Evolutionary conservation across 2,888 invertebrate genomes (phyloP).

Genomic region (Harpagoxenus sublaevis): DNA sequence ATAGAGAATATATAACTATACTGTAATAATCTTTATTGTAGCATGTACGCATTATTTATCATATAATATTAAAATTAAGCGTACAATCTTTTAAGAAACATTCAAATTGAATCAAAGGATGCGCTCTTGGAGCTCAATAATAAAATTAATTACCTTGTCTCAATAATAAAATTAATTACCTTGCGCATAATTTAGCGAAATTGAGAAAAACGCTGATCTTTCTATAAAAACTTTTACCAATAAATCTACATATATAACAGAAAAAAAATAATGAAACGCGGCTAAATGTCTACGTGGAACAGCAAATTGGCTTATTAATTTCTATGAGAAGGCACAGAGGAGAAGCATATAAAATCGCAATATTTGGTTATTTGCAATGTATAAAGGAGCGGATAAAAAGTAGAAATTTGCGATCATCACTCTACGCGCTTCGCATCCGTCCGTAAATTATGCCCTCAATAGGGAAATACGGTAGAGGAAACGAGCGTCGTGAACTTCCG

Average conservation of each 20-base stretch:
- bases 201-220: background rate
- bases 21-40: background rate
- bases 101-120: background rate
- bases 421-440: background rate
- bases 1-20: background rate
- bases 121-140: no score
- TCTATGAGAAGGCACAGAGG: background rate
- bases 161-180: background rate
- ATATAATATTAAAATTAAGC: background rate
- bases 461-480: conserved; percentile 24
- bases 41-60: background rate
- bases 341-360: conserved; percentile 1
- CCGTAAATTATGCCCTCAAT: conserved; percentile 17
- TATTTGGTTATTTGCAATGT: background rate
- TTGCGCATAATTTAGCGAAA: background rate
- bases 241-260: background rate
- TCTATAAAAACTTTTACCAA: background rate
- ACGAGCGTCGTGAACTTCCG: conserved; percentile 55
- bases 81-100: background rate
- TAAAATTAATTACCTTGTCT: background rate
- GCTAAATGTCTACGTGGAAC: background rate
- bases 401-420: conserved; percentile 17
- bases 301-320: background rate
- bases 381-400: background rate
- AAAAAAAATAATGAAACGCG: background rate